These are phyloP conservation scores for Fukomys damarensis DNA, from an alignment of 2,113 vertebrate genomes.

Conservation along the genomic window DNA sequence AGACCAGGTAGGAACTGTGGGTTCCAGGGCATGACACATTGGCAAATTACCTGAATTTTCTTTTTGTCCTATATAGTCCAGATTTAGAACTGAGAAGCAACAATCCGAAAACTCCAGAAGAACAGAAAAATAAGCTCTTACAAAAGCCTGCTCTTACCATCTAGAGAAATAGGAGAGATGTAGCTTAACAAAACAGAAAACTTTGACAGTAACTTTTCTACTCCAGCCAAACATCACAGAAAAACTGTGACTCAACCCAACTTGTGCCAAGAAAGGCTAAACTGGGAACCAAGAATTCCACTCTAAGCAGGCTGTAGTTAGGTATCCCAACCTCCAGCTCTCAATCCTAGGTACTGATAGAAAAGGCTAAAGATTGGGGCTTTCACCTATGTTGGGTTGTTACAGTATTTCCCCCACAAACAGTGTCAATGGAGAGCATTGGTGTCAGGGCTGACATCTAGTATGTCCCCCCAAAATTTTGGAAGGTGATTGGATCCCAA, in stretches of 20 bases:
- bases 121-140: background rate
- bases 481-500: background rate
- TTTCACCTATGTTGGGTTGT: background rate
- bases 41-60: background rate
- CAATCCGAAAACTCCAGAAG: background rate
- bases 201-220: background rate
- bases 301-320: background rate
- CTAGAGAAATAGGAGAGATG: background rate
- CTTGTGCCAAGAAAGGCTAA: background rate
- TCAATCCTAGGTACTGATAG: background rate
- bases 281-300: background rate
- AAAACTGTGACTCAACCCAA: background rate
- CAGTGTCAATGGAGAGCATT: background rate
- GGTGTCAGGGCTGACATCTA: background rate
- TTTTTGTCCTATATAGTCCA: background rate
- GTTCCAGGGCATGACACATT: background rate
- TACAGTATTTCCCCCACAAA: background rate
- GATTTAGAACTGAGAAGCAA: constrained; percentile 20
- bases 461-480: background rate
- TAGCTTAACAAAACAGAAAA: background rate
- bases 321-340: background rate
- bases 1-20: background rate
- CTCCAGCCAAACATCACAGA: background rate
- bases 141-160: background rate
- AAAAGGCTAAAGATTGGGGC: background rate